These are phyloP conservation scores for Plotosus lineatus DNA, from an alignment of 2,113 vertebrate genomes.

Conservation along the genomic window DNA sequence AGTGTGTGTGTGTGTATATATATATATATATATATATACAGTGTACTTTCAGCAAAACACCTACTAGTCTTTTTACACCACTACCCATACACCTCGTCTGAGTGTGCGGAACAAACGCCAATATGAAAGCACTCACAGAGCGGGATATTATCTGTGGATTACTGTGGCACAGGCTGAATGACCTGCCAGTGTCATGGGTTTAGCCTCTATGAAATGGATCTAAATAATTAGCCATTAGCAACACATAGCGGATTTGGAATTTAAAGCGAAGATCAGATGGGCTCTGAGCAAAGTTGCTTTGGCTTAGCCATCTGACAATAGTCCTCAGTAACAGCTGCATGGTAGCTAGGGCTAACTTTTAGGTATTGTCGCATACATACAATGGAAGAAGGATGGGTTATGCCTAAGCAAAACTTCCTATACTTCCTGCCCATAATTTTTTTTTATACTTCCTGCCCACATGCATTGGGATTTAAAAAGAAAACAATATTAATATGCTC, in stretches of 20 bases:
- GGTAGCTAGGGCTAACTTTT: conserved; percentile 25
- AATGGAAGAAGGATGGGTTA: not conserved
- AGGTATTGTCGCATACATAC: not conserved
- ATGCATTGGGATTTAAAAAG: conserved; percentile 26
- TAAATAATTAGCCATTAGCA: conserved; percentile 31
- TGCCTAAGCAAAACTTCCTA: not conserved
- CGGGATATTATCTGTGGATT: conserved; percentile 30
- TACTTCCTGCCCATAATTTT: conserved; percentile 12
- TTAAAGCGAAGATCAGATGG: conserved; percentile 38
- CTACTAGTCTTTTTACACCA: conserved; percentile 4
- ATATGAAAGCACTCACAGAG: conserved; percentile 31
- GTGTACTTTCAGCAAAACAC: conserved; percentile 1
- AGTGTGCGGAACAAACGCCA: conserved; percentile 16
- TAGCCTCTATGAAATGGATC: conserved; percentile 28
- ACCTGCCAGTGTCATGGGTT: conserved; percentile 22
- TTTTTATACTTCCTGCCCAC: conserved; percentile 1
- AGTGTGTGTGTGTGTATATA: conserved; percentile 12
- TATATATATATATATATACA: not conserved
- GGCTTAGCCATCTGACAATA: conserved; percentile 21
- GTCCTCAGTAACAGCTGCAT: not conserved
- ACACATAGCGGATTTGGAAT: conserved; percentile 3
- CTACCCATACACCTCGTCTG: conserved; percentile 18
- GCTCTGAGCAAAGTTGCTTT: conserved; percentile 38
- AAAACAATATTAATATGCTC: conserved; percentile 36
- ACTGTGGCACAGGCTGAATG: conserved; percentile 23